Percentiles rank a stretch among this genome's conserved stretches.
phyloP scores from a whole-genome alignment of 2,113 vertebrate genomes.

The Chlamydotis undulata region DNA sequence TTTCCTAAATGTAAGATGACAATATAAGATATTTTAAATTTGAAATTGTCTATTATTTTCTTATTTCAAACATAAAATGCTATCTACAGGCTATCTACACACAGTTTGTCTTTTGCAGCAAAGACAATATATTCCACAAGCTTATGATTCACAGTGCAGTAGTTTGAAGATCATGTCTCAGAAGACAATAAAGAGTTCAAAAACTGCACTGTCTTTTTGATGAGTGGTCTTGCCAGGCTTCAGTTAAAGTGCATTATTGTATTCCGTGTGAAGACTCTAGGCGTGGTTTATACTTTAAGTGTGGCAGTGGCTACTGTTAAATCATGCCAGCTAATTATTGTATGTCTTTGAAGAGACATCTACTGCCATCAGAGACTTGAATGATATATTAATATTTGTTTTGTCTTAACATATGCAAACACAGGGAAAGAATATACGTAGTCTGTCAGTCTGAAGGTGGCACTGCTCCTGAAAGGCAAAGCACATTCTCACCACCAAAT shows the following conservation, averaged over 20 bases:
- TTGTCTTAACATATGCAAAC: not conserved
- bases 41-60: not conserved
- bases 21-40: not conserved
- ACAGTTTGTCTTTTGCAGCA: not conserved
- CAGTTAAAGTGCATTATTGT: not conserved
- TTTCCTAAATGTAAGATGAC: not conserved
- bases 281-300: not conserved
- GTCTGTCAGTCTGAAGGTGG: not conserved
- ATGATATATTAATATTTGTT: not conserved
- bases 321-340: not conserved
- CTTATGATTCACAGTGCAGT: not conserved
- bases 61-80: not conserved
- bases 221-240: not conserved
- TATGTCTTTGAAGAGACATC: not conserved
- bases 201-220: not conserved
- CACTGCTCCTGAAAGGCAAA: not conserved
- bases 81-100: not conserved
- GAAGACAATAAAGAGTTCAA: not conserved
- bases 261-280: not conserved
- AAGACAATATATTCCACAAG: not conserved
- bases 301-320: not conserved
- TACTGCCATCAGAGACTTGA: not conserved
- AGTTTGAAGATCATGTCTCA: not conserved
- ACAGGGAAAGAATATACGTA: not conserved
- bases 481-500: not conserved